Base-by-base conservation (phyloP, 1,140 invertebrate genomes). In the Campoletis sonorensis region DNA sequence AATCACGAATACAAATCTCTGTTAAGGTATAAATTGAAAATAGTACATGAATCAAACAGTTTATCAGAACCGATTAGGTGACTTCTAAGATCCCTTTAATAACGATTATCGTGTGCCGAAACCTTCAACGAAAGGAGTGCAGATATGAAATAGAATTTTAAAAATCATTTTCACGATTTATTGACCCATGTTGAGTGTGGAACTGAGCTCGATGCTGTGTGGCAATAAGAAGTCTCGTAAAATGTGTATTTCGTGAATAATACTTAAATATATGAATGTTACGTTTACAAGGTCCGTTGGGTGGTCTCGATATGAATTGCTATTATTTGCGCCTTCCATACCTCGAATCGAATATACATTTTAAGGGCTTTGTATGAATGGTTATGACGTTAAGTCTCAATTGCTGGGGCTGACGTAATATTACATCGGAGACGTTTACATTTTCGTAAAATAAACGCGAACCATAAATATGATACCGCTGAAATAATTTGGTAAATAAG, bases 61-160 rank as follows among this genome's bases (percentile, higher is more conserved):
- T 33, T 70, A 16, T 11, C 4, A n/a, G n/a, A 70, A 70, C 16
- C 67, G 67, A 70, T 70, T 30, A 30, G 30, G 67, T n/a, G 67
- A 33, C 67, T 30, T 70, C 67, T 33, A 11, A 3, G 37, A 33
- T 33, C 67, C 67, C 21, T 15, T 18, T 15, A 0, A 21, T 70
- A 70, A 18, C 30, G 30, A 3, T 33, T 70, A 33, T 70, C 30
- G 67, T n/a, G 67, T n/a, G 30, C 30, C 1, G 16, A 27, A 70
- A 15, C 15, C 23, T 26, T 64, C 61, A n/a, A 23, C 61, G 4
- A 21, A 23, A 26, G 23, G 13, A 70, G 33, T 33, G 67, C 16
- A 27, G 30, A 70, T 37, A 70, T 33, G 30, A 27, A 70, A 70
- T 70, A 70, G 67, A 37, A 33, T 70, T 33, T 70, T 70, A 30